Percentiles rank a stretch among this genome's conserved stretches.
These are phyloP conservation scores for Eumerus sabulonum DNA, from an alignment of 2,888 invertebrate genomes.

Conservation along the genomic window DNA sequence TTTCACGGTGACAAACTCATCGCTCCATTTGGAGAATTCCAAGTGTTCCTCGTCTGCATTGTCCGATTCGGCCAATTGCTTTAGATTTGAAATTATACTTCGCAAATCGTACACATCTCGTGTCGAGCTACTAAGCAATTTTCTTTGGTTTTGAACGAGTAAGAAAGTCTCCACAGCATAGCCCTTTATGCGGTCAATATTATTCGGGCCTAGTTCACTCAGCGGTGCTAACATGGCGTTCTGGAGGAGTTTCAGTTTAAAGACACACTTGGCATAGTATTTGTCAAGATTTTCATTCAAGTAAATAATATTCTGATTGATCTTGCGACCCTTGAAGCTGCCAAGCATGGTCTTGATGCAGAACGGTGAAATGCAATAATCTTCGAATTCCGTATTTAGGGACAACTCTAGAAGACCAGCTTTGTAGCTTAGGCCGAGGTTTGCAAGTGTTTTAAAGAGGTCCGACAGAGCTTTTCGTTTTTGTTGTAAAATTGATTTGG, in stretches of 20 bases:
- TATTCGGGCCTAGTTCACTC: slow-evolving; percentile 88
- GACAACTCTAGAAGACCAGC: slow-evolving; percentile 85
- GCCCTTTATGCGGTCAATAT: slow-evolving; percentile 92
- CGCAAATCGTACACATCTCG: slow-evolving; percentile 82
- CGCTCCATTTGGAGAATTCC: slow-evolving; percentile 71
- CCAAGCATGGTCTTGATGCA: slow-evolving; percentile 82
- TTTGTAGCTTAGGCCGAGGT: slow-evolving; percentile 89
- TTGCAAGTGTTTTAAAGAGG: slow-evolving; percentile 88
- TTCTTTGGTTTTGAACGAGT: slow-evolving; percentile 84
- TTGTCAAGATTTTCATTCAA: slow-evolving; percentile 77
- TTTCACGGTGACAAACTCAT: slow-evolving; percentile 71
- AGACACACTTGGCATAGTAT: slow-evolving; percentile 77
- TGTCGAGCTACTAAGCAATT: slow-evolving; percentile 81
- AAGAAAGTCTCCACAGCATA: slow-evolving; percentile 88
- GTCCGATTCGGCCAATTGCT: slow-evolving; percentile 72
- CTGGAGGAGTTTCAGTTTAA: slow-evolving; percentile 76
- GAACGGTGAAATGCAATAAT: slow-evolving; percentile 85
- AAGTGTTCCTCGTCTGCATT: slow-evolving; percentile 40
- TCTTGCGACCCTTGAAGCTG: slow-evolving; percentile 80
- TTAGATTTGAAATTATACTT: slow-evolving; percentile 78
- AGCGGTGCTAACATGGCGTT: slow-evolving; percentile 82
- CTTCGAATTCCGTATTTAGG: slow-evolving; percentile 80
- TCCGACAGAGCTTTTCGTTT: slow-evolving; percentile 92
- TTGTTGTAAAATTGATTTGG: slow-evolving; percentile 89
- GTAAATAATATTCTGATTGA: slow-evolving; percentile 76